These are phyloP conservation scores for Aquatica leii DNA, from an alignment of 2,888 invertebrate species.

Conservation along the genomic window DNA sequence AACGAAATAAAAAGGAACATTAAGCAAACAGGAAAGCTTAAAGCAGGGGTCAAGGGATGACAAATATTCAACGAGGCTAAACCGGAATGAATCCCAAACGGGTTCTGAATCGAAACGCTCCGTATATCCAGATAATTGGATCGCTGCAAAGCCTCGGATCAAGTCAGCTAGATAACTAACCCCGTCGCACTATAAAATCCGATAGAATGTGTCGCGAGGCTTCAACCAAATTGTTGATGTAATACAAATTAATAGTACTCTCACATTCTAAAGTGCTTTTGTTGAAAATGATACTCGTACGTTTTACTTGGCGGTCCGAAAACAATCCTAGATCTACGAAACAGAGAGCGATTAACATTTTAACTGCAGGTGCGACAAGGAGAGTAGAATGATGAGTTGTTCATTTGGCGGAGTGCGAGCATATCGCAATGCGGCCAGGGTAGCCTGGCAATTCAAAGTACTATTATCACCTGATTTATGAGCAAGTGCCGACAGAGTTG, in stretches of 20 bases:
- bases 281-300: slow-evolving; percentile 54
- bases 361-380: slow-evolving; percentile 49
- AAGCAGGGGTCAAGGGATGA: slow-evolving; percentile 36
- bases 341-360: slow-evolving; percentile 45
- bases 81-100: slow-evolving; percentile 56
- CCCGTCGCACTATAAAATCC: slow-evolving; percentile 53
- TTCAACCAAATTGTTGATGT: slow-evolving; percentile 31
- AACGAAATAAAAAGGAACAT: slow-evolving; percentile 22
- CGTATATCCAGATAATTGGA: slow-evolving; percentile 61
- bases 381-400: slow-evolving; percentile 56
- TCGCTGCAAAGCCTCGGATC: slow-evolving; percentile 60
- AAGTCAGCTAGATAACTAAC: slow-evolving; percentile 60
- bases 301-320: slow-evolving; percentile 56
- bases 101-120: slow-evolving; percentile 59
- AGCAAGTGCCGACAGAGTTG: slow-evolving; percentile 60
- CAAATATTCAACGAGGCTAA: slow-evolving; percentile 44
- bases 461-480: slow-evolving; percentile 62
- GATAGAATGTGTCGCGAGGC: slow-evolving; percentile 50
- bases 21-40: slow-evolving; percentile 31
- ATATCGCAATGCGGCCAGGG: slow-evolving; percentile 59
- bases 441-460: slow-evolving; percentile 58
- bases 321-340: slow-evolving; percentile 56
- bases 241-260: slow-evolving; percentile 43
- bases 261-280: slow-evolving; percentile 52
- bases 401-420: slow-evolving; percentile 59